Evolutionary conservation across 2,797 vertebrate genomes (phyloP), one percentile per base, ranked within the genome.

Genomic region (Hemibagrus guttatus): DNA sequence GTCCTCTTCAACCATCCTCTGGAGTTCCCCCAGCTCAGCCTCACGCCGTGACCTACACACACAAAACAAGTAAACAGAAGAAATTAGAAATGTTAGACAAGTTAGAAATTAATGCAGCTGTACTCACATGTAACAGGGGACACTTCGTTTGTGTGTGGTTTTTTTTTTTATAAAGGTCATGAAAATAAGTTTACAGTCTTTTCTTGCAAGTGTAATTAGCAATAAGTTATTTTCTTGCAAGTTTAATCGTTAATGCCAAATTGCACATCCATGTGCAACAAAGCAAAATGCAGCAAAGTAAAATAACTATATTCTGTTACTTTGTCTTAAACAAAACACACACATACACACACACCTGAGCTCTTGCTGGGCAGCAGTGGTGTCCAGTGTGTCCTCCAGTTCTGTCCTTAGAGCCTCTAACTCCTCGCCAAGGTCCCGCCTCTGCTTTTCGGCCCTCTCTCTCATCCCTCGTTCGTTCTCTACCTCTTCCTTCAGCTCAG

Each of bases 361-460:
- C 90, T 98, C 97, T 91, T 97, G 97, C 92, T 98, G 97, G 0
- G 97, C 93, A 0, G 97, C 97, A 6, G 97, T 98, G 56, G 97
- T 97, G 91, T 97, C 97, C 86, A 98, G 91, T 0, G 97, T 97
- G 91, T 98, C 97, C 90, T 98, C 97, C 16, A 98, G 94, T 91
- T 98, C 97, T 0, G 97, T 96, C 85, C 96, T 96, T 74, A 98
- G 93, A 0, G 97, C 97, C 92, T 98, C 97, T 90, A 98, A 93
- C 91, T 98, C 97, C 92, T 98, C 97, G 0, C 97, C 94, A 31
- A 98, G 94, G 93, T 98, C 97, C 8, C 97, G 89, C 56, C 96
- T 96, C 92, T 97, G 97, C 90, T 97, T 97, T 93, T 98, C 97
- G 0, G 97, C 97, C 91, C 97, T 95, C 90, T 97, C 95, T 64